Percentiles rank a stretch among this genome's conserved stretches.
These are phyloP conservation scores for Rhopalosiphum maidis DNA, from an alignment of 1,140 invertebrate species.

Conservation along the genomic window DNA sequence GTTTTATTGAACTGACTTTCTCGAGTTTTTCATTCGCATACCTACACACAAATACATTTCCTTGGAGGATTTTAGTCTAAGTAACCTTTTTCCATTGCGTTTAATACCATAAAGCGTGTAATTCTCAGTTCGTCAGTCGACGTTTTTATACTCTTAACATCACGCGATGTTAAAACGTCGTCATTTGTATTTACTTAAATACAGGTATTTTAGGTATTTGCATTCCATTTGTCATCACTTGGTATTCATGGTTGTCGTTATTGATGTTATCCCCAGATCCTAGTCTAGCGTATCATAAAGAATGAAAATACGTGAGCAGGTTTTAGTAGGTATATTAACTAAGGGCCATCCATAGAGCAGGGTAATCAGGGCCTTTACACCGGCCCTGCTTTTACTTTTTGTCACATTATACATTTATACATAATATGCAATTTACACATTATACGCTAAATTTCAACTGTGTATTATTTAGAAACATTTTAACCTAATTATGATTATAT, in stretches of 20 bases:
- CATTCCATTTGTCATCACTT: neutral
- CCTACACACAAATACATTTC: neutral
- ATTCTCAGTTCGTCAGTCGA: neutral
- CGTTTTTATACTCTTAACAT: neutral
- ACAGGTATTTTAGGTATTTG: neutral
- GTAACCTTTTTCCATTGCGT: neutral
- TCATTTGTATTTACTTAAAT: neutral
- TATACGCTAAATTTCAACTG: neutral
- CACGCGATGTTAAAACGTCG: neutral
- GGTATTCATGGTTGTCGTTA: conserved; percentile 5
- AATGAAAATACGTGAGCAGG: neutral
- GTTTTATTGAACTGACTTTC: conserved; percentile 22
- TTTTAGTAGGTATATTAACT: neutral
- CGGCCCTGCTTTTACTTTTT: neutral
- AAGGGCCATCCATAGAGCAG: neutral
- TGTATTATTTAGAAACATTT: neutral
- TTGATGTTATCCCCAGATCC: neutral
- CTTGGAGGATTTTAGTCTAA: neutral
- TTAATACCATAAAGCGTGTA: neutral
- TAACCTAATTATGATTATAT: neutral
- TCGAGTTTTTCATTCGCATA: neutral
- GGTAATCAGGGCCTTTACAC: neutral
- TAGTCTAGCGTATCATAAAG: neutral
- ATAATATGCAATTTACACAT: neutral
- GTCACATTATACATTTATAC: neutral